Percentiles rank a stretch among this genome's conserved stretches.
These are phyloP conservation scores for Aspidapion aeneum DNA, from an alignment of 2,888 invertebrate species.

Conservation along the genomic window DNA sequence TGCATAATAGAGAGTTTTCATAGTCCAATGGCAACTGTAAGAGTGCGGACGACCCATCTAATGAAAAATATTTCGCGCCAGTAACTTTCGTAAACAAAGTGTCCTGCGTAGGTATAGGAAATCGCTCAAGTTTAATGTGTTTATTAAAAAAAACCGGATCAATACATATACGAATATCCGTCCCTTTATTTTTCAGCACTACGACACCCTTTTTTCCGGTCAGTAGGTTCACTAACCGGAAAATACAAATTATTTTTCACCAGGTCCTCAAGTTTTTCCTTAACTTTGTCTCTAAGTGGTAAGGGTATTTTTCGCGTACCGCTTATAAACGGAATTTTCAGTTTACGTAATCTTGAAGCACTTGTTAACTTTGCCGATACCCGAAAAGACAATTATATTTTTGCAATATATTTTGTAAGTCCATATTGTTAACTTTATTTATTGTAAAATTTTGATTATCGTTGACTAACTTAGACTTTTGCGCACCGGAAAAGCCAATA, in stretches of 20 bases:
- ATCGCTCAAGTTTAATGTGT: background rate
- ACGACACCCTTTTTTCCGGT: background rate
- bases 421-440: too few species aligned
- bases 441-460: too few species aligned
- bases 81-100: constrained; percentile 3
- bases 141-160: background rate
- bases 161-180: constrained; percentile 2
- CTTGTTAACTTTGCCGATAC: constrained; percentile 17
- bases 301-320: constrained; percentile 18
- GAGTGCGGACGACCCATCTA: background rate
- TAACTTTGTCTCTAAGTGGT: constrained; percentile 16
- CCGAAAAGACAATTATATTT: constrained; percentile 14
- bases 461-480: too few species aligned
- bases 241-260: background rate
- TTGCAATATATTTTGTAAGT: too few species aligned
- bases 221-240: constrained; percentile 6
- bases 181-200: background rate
- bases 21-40: constrained; percentile 10
- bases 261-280: constrained; percentile 5
- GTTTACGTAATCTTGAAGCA: constrained; percentile 11
- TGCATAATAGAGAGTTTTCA: constrained; percentile 8
- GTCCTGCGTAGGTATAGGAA: background rate
- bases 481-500: too few species aligned
- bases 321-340: constrained; percentile 13
- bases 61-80: constrained; percentile 4